Percentiles rank a stretch among this genome's conserved stretches.
Evolutionary conservation across 1,140 invertebrate species (phyloP).

Genomic region (Sinella curviseta): DNA sequence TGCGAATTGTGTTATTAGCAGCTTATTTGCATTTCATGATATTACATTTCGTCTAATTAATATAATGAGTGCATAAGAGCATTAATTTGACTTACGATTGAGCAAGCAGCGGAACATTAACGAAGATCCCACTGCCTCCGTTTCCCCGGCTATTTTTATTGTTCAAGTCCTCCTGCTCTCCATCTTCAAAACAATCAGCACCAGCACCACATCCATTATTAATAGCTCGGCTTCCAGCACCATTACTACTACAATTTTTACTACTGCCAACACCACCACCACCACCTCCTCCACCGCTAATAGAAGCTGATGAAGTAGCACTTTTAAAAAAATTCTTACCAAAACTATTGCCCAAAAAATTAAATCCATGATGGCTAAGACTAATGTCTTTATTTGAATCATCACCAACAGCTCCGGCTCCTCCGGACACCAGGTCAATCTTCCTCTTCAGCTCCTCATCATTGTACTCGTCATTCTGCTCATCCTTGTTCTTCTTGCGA

Average conservation of each 20-base stretch:
- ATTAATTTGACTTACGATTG: constrained; percentile 45
- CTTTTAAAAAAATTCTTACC: background rate
- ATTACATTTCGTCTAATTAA: background rate
- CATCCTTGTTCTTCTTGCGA: constrained; percentile 45
- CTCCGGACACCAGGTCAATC: background rate
- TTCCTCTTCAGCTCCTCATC: constrained; percentile 18
- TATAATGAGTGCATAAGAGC: too few relatives aligned
- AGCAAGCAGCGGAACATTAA: constrained; percentile 46
- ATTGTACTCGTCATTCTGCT: constrained; percentile 23
- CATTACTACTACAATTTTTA: background rate
- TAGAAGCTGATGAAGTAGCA: too few relatives aligned
- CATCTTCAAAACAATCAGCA: background rate
- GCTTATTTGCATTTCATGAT: background rate
- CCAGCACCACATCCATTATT: background rate
- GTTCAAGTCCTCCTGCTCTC: constrained; percentile 2
- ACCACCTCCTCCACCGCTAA: too few relatives aligned
- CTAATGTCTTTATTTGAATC: constrained; percentile 12
- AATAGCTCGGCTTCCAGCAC: too few relatives aligned
- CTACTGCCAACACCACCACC: too few relatives aligned
- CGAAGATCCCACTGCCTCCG: background rate
- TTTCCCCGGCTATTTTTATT: background rate
- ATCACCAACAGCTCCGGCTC: background rate
- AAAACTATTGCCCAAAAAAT: constrained; percentile 19
- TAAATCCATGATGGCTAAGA: constrained; percentile 13
- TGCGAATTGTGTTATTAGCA: background rate